A percentile compares a stretch with the other conserved stretches of the same genome.
Evolutionary conservation across 2,888 invertebrate genomes (phyloP).

Genomic region (Harpalus rubripes): DNA sequence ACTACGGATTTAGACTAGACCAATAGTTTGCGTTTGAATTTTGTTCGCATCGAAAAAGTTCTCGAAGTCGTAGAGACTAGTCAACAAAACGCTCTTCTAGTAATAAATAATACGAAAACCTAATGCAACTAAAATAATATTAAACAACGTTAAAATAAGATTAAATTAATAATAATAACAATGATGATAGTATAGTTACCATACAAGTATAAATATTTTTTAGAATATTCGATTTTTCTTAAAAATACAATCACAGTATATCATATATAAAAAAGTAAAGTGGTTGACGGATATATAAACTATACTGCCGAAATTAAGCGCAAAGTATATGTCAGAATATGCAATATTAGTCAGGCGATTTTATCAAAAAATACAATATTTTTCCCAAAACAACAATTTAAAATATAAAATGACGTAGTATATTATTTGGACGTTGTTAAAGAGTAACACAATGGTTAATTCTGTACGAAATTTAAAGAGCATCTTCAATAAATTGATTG

Average conservation of each 20-base stretch:
- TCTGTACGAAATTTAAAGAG: too few species aligned
- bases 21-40: slow-evolving; percentile 32
- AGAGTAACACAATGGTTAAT: too few species aligned
- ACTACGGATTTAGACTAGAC: slow-evolving; percentile 64
- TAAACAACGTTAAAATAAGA: slow-evolving; percentile 49
- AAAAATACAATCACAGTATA: slow-evolving; percentile 57
- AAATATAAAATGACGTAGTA: too few species aligned
- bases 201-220: slow-evolving; percentile 60
- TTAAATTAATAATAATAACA: slow-evolving; percentile 56
- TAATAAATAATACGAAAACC: slow-evolving; percentile 55
- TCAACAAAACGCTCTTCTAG: slow-evolving; percentile 18
- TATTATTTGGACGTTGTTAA: too few species aligned
- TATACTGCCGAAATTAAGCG: slow-evolving; percentile 28
- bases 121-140: slow-evolving; percentile 56
- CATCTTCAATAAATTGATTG: too few species aligned
- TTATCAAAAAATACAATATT: neutral
- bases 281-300: slow-evolving; percentile 41
- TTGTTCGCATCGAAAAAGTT: neutral
- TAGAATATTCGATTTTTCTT: slow-evolving; percentile 66
- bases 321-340: slow-evolving; percentile 19
- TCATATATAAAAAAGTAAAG: slow-evolving; percentile 48
- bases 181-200: slow-evolving; percentile 58
- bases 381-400: neutral
- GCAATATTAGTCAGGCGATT: neutral
- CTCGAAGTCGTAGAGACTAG: slow-evolving; percentile 30